Percentiles rank a stretch among this genome's conserved stretches.
phyloP scores from a whole-genome alignment of 2,113 vertebrate species.

The Riparia riparia region DNA sequence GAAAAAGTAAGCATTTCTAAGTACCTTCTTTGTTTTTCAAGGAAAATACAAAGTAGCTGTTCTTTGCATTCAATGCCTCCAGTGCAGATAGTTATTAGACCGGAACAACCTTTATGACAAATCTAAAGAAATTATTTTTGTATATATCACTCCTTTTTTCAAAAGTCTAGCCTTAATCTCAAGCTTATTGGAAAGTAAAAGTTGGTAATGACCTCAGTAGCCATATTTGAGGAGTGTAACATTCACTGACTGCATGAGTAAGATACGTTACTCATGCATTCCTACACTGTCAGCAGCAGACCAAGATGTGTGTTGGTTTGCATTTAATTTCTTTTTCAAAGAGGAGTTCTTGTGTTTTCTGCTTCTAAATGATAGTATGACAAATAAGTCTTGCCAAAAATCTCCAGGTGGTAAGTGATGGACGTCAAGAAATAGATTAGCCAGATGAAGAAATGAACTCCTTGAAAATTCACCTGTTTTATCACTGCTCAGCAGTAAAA shows the following conservation, averaged over 20 bases:
- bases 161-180: background rate
- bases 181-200: background rate
- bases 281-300: background rate
- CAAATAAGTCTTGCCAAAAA: slow-evolving; percentile 8
- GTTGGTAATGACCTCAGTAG: background rate
- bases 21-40: background rate
- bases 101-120: background rate
- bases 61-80: background rate
- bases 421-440: background rate
- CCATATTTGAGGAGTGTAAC: background rate
- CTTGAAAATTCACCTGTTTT: slow-evolving; percentile 10
- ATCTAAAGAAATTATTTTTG: background rate
- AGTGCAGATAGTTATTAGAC: background rate
- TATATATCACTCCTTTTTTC: background rate
- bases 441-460: background rate
- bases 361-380: background rate
- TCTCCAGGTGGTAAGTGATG: background rate
- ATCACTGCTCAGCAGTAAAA: background rate
- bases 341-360: background rate
- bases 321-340: slow-evolving; percentile 4
- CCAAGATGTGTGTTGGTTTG: background rate
- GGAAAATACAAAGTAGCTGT: background rate
- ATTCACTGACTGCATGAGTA: background rate
- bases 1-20: background rate
- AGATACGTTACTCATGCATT: background rate